phyloP scores from a whole-genome alignment of 2,888 invertebrate species.

The Yponomeuta evonymella region DNA sequence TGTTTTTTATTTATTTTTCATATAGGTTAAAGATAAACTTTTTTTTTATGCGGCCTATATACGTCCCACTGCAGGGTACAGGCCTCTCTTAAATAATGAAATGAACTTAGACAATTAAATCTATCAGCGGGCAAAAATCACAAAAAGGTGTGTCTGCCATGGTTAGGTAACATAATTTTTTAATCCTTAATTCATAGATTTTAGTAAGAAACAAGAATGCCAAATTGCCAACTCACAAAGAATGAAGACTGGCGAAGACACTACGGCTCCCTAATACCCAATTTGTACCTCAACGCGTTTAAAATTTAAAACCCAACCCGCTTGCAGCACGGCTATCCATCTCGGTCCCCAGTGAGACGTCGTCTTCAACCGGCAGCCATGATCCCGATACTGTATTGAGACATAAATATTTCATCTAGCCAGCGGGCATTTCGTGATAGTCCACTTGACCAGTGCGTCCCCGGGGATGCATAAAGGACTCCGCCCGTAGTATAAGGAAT shows the following conservation, averaged over 20 bases:
- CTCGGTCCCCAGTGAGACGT: conserved; percentile 2
- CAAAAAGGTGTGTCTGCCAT: too few species aligned
- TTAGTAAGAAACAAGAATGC: too few species aligned
- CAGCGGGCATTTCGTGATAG: conserved; percentile 68
- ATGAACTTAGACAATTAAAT: too few species aligned
- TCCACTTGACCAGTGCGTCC: conserved; percentile 70
- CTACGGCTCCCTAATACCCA: background rate
- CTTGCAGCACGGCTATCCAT: background rate
- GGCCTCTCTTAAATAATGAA: too few species aligned
- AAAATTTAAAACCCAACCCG: background rate
- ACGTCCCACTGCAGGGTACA: too few species aligned
- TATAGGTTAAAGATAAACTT: too few species aligned
- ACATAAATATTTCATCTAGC: conserved; percentile 75
- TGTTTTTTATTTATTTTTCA: too few species aligned
- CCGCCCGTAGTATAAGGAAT: conserved; percentile 73
- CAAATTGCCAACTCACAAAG: background rate
- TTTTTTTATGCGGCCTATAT: too few species aligned
- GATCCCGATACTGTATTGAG: conserved; percentile 65
- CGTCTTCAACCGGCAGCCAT: conserved; percentile 49
- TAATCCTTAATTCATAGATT: too few species aligned
- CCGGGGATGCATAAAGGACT: conserved; percentile 73
- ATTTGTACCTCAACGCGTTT: background rate
- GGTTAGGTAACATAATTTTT: too few species aligned
- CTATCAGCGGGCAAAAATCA: too few species aligned
- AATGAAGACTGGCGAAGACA: background rate